phyloP scores from a whole-genome alignment of 2,113 vertebrate species.

The Camarhynchus parvulus region DNA sequence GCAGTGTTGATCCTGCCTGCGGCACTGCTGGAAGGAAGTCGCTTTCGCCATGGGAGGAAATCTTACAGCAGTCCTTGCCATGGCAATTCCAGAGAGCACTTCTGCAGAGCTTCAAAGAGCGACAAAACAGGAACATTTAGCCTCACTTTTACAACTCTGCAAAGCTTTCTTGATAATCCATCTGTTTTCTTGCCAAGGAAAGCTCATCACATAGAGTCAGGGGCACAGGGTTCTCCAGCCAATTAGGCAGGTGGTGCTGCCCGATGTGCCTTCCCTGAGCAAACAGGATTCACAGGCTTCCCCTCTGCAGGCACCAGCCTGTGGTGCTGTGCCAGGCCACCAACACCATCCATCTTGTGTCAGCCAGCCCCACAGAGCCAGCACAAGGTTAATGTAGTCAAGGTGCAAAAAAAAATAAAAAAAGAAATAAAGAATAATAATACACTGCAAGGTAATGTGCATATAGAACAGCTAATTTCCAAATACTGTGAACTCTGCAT shows the following conservation, averaged over 20 bases:
- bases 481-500: not conserved
- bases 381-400: not conserved
- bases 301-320: not conserved
- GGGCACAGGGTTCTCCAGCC: not conserved
- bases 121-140: not conserved
- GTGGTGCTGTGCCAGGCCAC: not conserved
- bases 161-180: not conserved
- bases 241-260: not conserved
- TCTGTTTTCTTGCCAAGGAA: not conserved
- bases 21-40: not conserved
- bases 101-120: not conserved
- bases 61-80: not conserved
- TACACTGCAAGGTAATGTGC: not conserved
- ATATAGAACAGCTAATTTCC: not conserved
- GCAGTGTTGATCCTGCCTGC: not conserved
- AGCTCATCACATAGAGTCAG: not conserved
- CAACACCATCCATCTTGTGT: not conserved
- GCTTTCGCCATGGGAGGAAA: not conserved
- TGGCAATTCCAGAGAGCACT: not conserved
- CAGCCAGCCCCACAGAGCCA: not conserved
- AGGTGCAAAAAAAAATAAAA: not conserved
- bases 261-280: not conserved
- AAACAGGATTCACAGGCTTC: not conserved
- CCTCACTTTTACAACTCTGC: not conserved
- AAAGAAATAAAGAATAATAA: not conserved